Conservation (phyloP, 2,888 invertebrate genomes). For the Noctua janthina region DNA sequence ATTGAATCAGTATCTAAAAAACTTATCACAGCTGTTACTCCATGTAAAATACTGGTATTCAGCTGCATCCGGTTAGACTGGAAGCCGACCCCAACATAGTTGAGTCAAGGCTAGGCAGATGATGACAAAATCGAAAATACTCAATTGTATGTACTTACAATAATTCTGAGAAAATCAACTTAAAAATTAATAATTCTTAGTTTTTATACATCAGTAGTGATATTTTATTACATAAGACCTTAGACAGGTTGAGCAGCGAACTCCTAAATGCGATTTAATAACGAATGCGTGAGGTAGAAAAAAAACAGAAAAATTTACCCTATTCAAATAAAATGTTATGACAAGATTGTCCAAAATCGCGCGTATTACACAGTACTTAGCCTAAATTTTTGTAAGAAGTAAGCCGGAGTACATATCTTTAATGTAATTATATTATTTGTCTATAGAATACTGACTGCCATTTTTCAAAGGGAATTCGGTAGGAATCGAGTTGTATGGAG, state of each 20-base stretch:
- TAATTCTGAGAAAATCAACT: constrained; percentile 44
- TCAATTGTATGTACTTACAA: constrained; percentile 45
- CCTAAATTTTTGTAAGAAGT: too few species aligned
- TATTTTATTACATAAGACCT: constrained; percentile 13
- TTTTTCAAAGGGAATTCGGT: too few species aligned
- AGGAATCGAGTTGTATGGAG: too few species aligned
- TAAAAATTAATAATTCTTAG: constrained; percentile 53
- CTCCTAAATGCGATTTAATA: constrained; percentile 8
- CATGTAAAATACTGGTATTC: background rate
- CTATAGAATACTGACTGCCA: too few species aligned
- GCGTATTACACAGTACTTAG: too few species aligned
- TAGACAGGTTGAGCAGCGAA: background rate
- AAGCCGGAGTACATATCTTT: too few species aligned
- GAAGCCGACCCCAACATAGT: background rate
- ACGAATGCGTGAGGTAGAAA: background rate
- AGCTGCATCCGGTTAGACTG: background rate
- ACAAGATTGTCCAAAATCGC: background rate
- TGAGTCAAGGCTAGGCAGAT: background rate
- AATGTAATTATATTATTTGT: too few species aligned
- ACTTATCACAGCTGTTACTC: too few species aligned
- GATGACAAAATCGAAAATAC: constrained; percentile 7
- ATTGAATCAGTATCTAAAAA: background rate
- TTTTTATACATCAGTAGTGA: constrained; percentile 20
- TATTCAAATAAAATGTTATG: background rate
- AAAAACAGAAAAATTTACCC: too few species aligned